Percentiles rank a stretch among this genome's conserved stretches.
Evolutionary conservation across 2,888 invertebrate species (phyloP).

Genomic region (Conops quadrifasciatus): DNA sequence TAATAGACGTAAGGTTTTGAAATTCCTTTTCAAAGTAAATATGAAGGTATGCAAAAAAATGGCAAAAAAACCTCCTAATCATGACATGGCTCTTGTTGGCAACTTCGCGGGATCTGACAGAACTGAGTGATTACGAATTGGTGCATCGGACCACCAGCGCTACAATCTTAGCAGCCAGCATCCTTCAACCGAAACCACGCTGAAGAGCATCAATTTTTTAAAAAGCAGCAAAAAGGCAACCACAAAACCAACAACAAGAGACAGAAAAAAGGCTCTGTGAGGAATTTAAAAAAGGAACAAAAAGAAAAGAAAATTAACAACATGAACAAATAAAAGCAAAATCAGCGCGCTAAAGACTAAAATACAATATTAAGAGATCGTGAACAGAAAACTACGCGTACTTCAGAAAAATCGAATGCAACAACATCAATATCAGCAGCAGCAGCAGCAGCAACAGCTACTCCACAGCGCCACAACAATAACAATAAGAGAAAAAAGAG

Average conservation of each 20-base stretch:
- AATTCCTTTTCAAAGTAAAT: too few relatives aligned
- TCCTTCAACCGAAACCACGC: not conserved
- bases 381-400: slow-evolving; percentile 1
- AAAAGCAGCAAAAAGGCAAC: not conserved
- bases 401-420: not conserved
- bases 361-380: not conserved
- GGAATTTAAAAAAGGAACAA: not conserved
- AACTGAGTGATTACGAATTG: slow-evolving; percentile 18
- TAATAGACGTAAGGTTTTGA: too few relatives aligned
- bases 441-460: not conserved
- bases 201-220: slow-evolving; percentile 8
- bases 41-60: too few relatives aligned
- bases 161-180: not conserved
- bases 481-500: slow-evolving; percentile 1
- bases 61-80: too few relatives aligned
- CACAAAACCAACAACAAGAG: not conserved
- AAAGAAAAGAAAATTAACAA: not conserved
- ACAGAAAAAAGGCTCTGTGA: not conserved
- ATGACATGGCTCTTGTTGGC: too few relatives aligned
- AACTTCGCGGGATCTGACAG: too few relatives aligned
- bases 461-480: too few relatives aligned
- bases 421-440: not conserved
- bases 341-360: too few relatives aligned
- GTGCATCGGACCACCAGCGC: slow-evolving; percentile 23
- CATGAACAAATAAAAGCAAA: too few relatives aligned